phyloP scores from a whole-genome alignment of 1,140 invertebrate genomes.

The Polyergus mexicanus region DNA sequence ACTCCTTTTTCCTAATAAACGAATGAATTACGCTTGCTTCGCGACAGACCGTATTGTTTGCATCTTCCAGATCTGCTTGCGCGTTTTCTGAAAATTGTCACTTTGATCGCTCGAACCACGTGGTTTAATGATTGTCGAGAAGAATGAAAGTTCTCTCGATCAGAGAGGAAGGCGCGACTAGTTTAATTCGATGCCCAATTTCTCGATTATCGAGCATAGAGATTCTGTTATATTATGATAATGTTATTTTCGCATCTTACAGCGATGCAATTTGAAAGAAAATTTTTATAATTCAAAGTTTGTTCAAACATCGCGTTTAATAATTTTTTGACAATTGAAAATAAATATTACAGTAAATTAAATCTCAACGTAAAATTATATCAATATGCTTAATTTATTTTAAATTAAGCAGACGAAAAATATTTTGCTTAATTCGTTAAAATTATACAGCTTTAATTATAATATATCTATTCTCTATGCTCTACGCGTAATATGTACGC shows the following conservation, averaged over 20 bases:
- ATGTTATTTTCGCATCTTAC: neutral
- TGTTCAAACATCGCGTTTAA: neutral
- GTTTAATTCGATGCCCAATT: neutral
- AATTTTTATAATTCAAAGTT: neutral
- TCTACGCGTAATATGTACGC: neutral
- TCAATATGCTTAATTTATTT: neutral
- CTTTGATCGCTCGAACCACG: slow-evolving; percentile 11
- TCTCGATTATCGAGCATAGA: neutral
- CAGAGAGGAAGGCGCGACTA: neutral
- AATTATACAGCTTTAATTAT: slow-evolving; percentile 12
- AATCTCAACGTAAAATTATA: neutral
- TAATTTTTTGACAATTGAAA: neutral
- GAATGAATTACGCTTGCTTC: slow-evolving; percentile 11
- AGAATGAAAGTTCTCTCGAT: neutral
- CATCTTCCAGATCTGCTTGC: neutral
- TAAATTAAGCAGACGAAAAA: slow-evolving; percentile 4
- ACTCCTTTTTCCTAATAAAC: slow-evolving; percentile 53
- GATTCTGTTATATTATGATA: neutral
- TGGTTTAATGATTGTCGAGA: neutral
- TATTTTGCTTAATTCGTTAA: slow-evolving; percentile 7
- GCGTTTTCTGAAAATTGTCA: slow-evolving; percentile 3
- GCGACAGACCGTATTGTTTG: slow-evolving; percentile 13
- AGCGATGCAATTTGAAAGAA: neutral
- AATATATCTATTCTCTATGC: neutral
- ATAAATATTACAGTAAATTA: neutral